Conservation (phyloP, 2,113 vertebrate species). For the Alethe castanea region DNA sequence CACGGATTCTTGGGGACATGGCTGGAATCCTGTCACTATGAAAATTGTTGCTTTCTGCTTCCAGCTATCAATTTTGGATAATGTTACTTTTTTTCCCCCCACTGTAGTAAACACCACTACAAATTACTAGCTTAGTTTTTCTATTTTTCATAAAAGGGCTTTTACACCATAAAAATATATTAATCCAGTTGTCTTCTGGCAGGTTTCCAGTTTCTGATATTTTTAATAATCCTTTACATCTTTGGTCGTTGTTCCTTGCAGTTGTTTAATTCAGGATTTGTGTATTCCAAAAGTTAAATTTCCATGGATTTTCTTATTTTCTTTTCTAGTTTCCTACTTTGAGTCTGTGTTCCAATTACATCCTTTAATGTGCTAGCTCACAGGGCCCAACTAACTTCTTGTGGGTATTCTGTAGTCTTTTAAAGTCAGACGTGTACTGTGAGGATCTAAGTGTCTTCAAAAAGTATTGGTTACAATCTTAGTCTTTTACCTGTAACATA, state of each 20-base stretch:
- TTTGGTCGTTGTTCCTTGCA: neutral
- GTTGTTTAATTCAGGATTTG: neutral
- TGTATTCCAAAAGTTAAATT: neutral
- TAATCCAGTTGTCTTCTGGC: neutral
- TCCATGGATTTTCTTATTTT: neutral
- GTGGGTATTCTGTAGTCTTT: neutral
- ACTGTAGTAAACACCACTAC: too few species aligned
- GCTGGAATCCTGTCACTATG: neutral
- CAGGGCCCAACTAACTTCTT: neutral
- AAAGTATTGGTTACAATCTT: neutral
- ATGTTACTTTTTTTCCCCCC: neutral
- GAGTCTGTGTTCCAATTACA: neutral
- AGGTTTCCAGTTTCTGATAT: neutral
- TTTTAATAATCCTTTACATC: neutral
- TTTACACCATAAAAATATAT: neutral
- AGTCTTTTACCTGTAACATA: neutral
- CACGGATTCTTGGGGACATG: neutral
- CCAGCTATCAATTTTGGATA: neutral
- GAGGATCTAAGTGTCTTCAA: neutral
- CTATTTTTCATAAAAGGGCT: neutral
- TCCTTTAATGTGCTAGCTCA: neutral
- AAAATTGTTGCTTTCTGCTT: neutral
- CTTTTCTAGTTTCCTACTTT: neutral
- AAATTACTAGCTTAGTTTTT: neutral
- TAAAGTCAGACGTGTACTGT: accelerated